phyloP scores from a whole-genome alignment of 2,888 invertebrate species.

The Ellobium chinense region DNA sequence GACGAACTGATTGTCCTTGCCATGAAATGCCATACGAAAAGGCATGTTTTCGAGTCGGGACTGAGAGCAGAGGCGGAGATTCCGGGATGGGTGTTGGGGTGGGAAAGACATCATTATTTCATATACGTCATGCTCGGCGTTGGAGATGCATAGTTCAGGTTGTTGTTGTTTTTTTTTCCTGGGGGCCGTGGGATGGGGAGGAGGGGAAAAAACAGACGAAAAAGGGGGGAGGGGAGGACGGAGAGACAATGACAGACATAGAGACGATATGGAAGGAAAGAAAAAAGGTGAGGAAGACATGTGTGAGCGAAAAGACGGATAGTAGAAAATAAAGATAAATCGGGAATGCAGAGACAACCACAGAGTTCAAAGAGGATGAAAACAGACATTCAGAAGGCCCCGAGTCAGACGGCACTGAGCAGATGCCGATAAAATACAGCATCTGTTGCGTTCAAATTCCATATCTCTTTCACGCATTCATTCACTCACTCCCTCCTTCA shows the following conservation, averaged over 20 bases:
- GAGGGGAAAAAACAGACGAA: background rate
- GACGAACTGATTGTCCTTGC: conserved; percentile 25
- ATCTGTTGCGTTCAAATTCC: no score
- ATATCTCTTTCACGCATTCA: no score
- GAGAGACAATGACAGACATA: conserved; percentile 1
- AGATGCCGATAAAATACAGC: no score
- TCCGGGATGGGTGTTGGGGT: background rate
- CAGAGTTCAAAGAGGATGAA: no score
- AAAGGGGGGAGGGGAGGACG: background rate
- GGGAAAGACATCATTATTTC: no score
- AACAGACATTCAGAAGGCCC: no score
- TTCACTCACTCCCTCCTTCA: no score
- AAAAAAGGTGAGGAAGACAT: background rate
- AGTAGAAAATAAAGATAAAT: conserved; percentile 5
- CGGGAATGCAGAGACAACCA: no score
- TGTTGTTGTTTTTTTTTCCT: background rate
- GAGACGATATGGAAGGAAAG: background rate
- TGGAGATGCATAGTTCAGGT: no score
- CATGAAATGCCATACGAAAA: conserved; percentile 11
- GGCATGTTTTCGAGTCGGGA: conserved; percentile 14
- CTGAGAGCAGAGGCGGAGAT: background rate
- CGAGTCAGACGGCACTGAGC: no score
- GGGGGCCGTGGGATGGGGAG: background rate
- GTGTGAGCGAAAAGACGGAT: conserved; percentile 11
- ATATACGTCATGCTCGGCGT: no score